Conservation (phyloP, 1,140 invertebrate species). For the Drosophila mauritiana region DNA sequence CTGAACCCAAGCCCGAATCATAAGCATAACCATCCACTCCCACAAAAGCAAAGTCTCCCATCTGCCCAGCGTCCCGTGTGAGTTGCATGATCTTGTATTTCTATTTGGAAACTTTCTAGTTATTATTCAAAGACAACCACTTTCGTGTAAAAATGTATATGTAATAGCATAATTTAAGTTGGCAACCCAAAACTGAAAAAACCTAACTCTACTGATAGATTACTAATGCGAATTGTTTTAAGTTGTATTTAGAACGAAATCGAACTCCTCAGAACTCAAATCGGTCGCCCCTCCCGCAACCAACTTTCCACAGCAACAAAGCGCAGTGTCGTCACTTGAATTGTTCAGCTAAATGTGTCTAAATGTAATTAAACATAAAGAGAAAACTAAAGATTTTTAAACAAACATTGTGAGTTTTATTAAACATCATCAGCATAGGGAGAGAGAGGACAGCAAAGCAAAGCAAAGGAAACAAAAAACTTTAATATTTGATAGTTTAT, state of each 20-base stretch:
- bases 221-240: constrained; percentile 62
- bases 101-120: constrained; percentile 66
- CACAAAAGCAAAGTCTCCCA: neutral
- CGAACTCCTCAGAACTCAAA: constrained; percentile 24
- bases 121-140: constrained; percentile 82
- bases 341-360: constrained; percentile 81
- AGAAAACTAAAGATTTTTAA: constrained; percentile 77
- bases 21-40: neutral
- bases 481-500: constrained; percentile 83
- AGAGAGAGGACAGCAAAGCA: constrained; percentile 39
- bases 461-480: constrained; percentile 51
- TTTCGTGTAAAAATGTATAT: constrained; percentile 76
- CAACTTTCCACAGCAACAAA: constrained; percentile 16
- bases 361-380: constrained; percentile 76
- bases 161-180: constrained; percentile 83
- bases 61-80: constrained; percentile 16
- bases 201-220: constrained; percentile 57
- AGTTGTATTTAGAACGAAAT: constrained; percentile 61
- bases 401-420: constrained; percentile 76
- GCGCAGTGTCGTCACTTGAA: constrained; percentile 57
- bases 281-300: constrained; percentile 16
- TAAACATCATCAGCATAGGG: constrained; percentile 57
- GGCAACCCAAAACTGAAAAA: constrained; percentile 68
- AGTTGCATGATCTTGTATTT: constrained; percentile 38
- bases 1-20: neutral